Evolutionary conservation across 2,797 vertebrate species (phyloP), one percentile per base, ranked within the genome.

Genomic region (Vultur gryphus): DNA sequence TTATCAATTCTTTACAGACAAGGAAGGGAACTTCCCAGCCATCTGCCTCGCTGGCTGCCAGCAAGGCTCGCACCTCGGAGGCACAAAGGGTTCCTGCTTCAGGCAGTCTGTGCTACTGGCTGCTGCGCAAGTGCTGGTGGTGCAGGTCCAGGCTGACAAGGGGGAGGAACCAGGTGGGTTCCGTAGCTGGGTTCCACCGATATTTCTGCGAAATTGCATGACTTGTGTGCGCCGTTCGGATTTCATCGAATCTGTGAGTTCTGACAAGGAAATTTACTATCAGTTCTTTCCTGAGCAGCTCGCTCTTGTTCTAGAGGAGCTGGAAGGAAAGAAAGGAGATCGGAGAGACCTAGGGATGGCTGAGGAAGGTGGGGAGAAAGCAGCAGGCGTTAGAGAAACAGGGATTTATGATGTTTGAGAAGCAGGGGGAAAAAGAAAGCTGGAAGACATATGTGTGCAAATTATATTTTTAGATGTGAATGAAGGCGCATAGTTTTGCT

Each of bases 211-310:
- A 67, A 87, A 85, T 55, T 21, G 5, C 13, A 8, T 5, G 7
- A 1, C 11, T 41, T 14, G 33, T 6, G 66, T 2, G 17, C 0
- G 0, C 10, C 7, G 1, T 10, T 70, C 0, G 2, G 35, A 7
- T 54, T 72, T 70, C 16, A 43, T 33, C 39, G 8, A 13, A 76
- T 28, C 62, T 24, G 20, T 15, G 64, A 39, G 67, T 35, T 90
- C 55, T 59, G 69, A 37, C 7, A 14, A 9, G 52, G 78, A 82
- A 59, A 82, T 90, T 24, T 35, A 14, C 20, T 26, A 5, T 16
- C 16, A 5, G 39, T 7, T 62, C 64, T 52, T 62, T 52, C 35
- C 70, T 48, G 37, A 52, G 70, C 33, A 26, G 61, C 66, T 76
- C 16, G 23, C 23, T 39, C 64, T 66, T n/a, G 4, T 21, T 58